phyloP scores from a whole-genome alignment of 1,140 invertebrate genomes.

The Saccostrea glomerata region DNA sequence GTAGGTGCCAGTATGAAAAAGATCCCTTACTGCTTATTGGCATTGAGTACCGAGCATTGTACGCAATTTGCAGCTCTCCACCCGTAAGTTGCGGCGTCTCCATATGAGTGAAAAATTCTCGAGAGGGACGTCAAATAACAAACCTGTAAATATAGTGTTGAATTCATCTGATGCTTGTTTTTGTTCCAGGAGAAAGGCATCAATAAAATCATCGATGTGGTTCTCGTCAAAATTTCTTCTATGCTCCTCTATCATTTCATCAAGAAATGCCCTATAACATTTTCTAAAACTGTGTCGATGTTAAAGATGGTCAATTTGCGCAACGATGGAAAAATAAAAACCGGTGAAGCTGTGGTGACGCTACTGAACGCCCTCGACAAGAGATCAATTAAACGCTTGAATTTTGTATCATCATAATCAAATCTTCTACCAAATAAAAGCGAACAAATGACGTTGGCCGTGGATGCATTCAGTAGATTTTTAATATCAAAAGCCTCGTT shows the following conservation, averaged over 20 bases:
- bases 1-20: too few species aligned
- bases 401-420: conserved; percentile 78
- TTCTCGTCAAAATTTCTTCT: conserved; percentile 43
- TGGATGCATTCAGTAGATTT: conserved; percentile 79
- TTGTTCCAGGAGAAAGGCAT: conserved; percentile 22
- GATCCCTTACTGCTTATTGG: too few species aligned
- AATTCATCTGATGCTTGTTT: background rate
- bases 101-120: background rate
- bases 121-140: too few species aligned
- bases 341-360: background rate
- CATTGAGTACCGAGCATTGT: too few species aligned
- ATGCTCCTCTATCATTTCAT: conserved; percentile 29
- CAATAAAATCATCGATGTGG: conserved; percentile 33
- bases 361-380: conserved; percentile 20
- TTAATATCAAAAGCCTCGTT: conserved; percentile 32
- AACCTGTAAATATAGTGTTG: conserved; percentile 39
- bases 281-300: background rate
- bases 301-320: conserved; percentile 16
- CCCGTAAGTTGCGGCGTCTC: background rate
- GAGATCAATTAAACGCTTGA: conserved; percentile 36
- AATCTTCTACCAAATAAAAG: conserved; percentile 94
- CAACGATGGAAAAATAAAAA: conserved; percentile 7
- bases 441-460: conserved; percentile 94
- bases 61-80: too few species aligned
- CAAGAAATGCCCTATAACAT: background rate